phyloP scores from a whole-genome alignment of 64 coral and sea anemone genomes.

The Orbicella faveolata region DNA sequence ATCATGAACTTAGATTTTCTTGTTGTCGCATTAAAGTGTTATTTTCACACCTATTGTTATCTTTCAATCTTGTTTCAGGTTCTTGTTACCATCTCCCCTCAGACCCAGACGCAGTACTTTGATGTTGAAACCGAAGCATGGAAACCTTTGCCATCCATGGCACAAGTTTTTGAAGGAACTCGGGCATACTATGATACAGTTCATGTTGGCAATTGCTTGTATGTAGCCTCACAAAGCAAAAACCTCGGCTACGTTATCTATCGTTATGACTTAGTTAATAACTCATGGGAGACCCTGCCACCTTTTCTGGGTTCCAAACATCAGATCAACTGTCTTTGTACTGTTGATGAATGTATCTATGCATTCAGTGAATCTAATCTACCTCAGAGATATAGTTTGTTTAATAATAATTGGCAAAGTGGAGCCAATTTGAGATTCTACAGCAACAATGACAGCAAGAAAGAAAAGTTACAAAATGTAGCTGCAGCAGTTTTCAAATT shows the following conservation, averaged over 20 bases:
- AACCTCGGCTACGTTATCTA: too few species aligned
- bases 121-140: not conserved
- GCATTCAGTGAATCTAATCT: not conserved
- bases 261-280: not conserved
- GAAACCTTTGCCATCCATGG: not conserved
- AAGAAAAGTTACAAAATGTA: not conserved
- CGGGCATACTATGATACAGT: not conserved
- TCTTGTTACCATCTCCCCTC: not conserved
- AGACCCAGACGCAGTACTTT: not conserved
- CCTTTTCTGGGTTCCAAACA: not conserved
- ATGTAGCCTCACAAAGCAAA: not conserved
- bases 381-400: not conserved
- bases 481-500: not conserved
- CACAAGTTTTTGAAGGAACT: too few species aligned
- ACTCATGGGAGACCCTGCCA: not conserved
- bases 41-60: too few species aligned
- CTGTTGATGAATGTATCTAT: not conserved
- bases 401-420: not conserved
- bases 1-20: too few species aligned
- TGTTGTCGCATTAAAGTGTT: too few species aligned
- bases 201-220: not conserved
- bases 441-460: not conserved
- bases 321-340: not conserved
- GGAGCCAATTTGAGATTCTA: not conserved
- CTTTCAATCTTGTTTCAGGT: too few species aligned